Percentiles rank a stretch among this genome's conserved stretches.
Evolutionary conservation across 1,140 invertebrate species (phyloP).

Genomic region (Holcopasites calliopsidis): DNA sequence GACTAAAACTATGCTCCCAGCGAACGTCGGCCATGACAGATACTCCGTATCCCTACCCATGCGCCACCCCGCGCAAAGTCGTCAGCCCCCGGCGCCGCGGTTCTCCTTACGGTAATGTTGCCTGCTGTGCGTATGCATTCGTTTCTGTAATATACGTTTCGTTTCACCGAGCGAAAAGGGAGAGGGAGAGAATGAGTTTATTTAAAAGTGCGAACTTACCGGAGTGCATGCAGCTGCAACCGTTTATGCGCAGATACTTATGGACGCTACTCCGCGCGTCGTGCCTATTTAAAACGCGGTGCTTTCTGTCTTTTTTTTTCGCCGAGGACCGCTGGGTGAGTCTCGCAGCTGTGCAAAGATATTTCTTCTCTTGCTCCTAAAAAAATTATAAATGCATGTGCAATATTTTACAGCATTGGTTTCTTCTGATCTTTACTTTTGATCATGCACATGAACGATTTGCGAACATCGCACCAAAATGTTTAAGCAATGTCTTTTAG

Average conservation of each 20-base stretch:
- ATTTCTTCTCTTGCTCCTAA: not conserved
- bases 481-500: not conserved
- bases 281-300: slow-evolving; percentile 25
- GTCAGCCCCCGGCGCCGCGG: not conserved
- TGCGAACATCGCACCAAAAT: not conserved
- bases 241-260: not conserved
- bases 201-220: slow-evolving; percentile 27
- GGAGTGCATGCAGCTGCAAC: not conserved
- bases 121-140: slow-evolving; percentile 12
- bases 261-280: not conserved
- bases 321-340: not conserved
- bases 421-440: not conserved
- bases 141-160: no score
- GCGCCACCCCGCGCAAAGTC: not conserved
- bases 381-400: not conserved
- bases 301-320: not conserved
- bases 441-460: not conserved
- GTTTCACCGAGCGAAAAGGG: slow-evolving; percentile 10
- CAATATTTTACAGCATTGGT: not conserved
- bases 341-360: not conserved
- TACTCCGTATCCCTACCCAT: slow-evolving; percentile 38
- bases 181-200: slow-evolving; percentile 25
- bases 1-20: slow-evolving; percentile 50
- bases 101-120: slow-evolving; percentile 23
- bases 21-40: slow-evolving; percentile 52